A percentile compares a stretch with the other conserved stretches of the same genome.
Evolutionary conservation across 2,797 vertebrate species (phyloP).

Genomic region (Vespertilio murinus): DNA sequence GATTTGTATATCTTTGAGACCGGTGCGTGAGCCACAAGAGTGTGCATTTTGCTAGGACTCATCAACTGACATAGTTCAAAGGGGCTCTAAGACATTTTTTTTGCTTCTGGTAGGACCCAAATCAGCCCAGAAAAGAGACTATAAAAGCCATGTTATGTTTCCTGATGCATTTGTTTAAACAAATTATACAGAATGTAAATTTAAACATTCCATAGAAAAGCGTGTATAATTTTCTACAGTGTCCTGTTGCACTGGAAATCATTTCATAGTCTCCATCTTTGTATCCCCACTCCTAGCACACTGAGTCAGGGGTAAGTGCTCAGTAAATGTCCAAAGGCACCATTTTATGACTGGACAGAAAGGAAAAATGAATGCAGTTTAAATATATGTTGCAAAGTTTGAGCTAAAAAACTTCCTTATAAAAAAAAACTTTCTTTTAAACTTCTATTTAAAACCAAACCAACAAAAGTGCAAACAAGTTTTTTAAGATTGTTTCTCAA

Average conservation of each 20-base stretch:
- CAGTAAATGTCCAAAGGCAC: background rate
- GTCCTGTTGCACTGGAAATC: background rate
- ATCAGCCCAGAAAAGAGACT: background rate
- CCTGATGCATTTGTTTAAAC: background rate
- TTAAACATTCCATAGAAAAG: background rate
- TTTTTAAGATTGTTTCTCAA: slow-evolving; percentile 18
- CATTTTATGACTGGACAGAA: background rate
- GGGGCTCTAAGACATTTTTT: background rate
- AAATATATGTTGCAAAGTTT: slow-evolving; percentile 11
- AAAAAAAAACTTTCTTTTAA: background rate
- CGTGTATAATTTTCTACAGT: background rate
- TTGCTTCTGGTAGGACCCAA: background rate
- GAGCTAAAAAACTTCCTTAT: background rate
- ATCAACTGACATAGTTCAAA: background rate
- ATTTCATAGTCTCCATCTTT: background rate
- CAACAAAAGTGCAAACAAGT: background rate
- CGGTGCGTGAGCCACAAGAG: background rate
- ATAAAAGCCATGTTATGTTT: background rate
- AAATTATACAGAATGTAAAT: background rate
- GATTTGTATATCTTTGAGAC: background rate
- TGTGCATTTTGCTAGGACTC: background rate
- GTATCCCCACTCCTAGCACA: background rate
- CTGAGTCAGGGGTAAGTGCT: background rate
- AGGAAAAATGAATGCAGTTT: background rate
- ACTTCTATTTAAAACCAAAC: slow-evolving; percentile 30